Evolutionary conservation across 2,113 vertebrate genomes (phyloP).

Genomic region (Pyxicephalus adspersus): DNA sequence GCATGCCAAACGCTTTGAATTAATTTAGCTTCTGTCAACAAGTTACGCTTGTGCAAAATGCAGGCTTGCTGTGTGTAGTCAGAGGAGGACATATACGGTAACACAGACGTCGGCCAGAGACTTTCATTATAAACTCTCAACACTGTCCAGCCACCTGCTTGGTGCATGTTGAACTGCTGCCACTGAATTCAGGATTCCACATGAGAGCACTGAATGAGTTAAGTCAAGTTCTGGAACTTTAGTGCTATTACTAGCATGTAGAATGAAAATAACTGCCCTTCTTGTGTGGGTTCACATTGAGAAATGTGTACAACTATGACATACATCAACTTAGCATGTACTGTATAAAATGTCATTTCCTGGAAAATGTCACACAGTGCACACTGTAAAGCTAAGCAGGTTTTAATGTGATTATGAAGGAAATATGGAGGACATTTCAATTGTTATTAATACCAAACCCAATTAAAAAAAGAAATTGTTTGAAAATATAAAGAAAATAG

Average conservation of each 20-base stretch:
- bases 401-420: background rate
- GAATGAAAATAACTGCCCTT: slow-evolving; percentile 27
- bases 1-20: slow-evolving; percentile 55
- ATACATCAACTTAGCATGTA: slow-evolving; percentile 5
- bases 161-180: slow-evolving; percentile 25
- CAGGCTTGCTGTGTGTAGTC: slow-evolving; percentile 42
- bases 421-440: background rate
- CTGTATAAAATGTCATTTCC: slow-evolving; percentile 20
- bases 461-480: too few relatives aligned
- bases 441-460: too few relatives aligned
- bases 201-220: slow-evolving; percentile 12
- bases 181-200: background rate
- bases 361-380: slow-evolving; percentile 18
- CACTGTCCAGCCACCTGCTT: slow-evolving; percentile 48
- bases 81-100: slow-evolving; percentile 56
- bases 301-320: slow-evolving; percentile 25
- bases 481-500: too few relatives aligned
- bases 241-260: slow-evolving; percentile 10
- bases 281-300: slow-evolving; percentile 8
- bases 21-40: slow-evolving; percentile 57
- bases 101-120: slow-evolving; percentile 41
- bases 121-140: slow-evolving; percentile 48
- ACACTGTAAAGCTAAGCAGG: background rate
- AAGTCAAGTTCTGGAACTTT: background rate
- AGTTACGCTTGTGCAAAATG: slow-evolving; percentile 50